Percentiles rank a stretch among this genome's conserved stretches.
These are phyloP conservation scores for Eupithecia tripunctaria DNA, from an alignment of 2,888 invertebrate genomes.

Conservation along the genomic window DNA sequence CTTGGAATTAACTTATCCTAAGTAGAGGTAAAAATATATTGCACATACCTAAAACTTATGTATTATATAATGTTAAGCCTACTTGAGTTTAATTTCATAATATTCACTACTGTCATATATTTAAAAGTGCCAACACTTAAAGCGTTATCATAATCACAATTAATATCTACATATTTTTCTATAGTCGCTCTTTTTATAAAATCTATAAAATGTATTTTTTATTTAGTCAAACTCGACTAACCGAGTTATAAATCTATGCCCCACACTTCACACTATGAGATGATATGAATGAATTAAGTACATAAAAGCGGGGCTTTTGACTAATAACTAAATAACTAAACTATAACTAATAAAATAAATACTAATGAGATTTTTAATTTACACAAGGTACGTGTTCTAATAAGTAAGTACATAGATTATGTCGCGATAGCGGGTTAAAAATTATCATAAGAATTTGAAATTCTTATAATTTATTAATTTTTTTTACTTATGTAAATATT, in stretches of 20 bases:
- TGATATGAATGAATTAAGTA: constrained; percentile 46
- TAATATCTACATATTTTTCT: neutral
- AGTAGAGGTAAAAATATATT: constrained; percentile 25
- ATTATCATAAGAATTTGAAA: neutral
- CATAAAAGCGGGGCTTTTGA: constrained; percentile 37
- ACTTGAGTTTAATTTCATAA: neutral
- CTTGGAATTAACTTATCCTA: neutral
- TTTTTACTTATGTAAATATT: neutral
- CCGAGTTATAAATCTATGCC: constrained; percentile 57
- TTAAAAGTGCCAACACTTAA: constrained; percentile 3
- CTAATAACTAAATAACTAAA: constrained; percentile 10
- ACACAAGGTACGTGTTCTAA: constrained; percentile 34
- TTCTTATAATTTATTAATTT: neutral
- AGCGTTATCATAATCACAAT: constrained; percentile 8
- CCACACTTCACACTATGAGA: constrained; percentile 51
- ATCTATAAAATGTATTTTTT: neutral
- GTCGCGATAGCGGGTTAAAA: neutral
- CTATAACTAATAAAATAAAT: constrained; percentile 24
- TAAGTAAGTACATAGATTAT: constrained; percentile 31
- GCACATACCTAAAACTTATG: constrained; percentile 19
- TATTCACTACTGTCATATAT: neutral
- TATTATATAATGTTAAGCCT: neutral
- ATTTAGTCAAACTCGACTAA: neutral
- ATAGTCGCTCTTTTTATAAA: constrained; percentile 4
- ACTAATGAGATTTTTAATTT: constrained; percentile 43